Evolutionary conservation across 2,888 invertebrate species (phyloP).

Genomic region (Cristatella mucedo): DNA sequence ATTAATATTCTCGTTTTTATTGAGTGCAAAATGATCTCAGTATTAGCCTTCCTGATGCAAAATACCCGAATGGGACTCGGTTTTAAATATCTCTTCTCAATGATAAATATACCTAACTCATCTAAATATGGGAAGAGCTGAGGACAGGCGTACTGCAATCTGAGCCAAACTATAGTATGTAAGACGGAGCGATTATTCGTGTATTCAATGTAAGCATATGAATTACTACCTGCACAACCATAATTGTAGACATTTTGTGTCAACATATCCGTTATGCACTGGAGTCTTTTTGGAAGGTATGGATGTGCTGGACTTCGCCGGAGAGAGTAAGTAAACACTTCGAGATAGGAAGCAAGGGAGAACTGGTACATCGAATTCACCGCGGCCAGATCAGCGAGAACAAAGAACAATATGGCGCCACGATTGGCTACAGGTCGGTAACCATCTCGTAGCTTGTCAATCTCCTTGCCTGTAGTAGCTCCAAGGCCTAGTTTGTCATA

Average conservation of each 20-base stretch:
- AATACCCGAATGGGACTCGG: too few species aligned
- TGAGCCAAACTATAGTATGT: too few species aligned
- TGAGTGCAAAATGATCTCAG: too few species aligned
- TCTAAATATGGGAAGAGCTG: too few species aligned
- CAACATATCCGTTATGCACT: constrained; percentile 12
- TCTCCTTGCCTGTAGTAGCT: constrained; percentile 10
- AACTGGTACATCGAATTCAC: constrained; percentile 13
- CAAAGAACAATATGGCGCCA: constrained; percentile 14
- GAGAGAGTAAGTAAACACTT: constrained; percentile 8
- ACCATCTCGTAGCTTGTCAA: constrained; percentile 12
- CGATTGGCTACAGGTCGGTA: constrained; percentile 13
- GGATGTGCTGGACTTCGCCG: constrained; percentile 1
- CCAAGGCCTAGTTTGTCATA: constrained; percentile 12
- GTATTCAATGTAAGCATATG: too few species aligned
- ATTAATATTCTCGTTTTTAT: too few species aligned
- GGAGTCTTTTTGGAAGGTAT: constrained; percentile 7
- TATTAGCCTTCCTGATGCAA: too few species aligned
- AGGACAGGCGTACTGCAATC: too few species aligned
- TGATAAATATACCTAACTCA: not conserved
- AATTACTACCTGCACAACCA: constrained; percentile 13
- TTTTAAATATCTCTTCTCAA: too few species aligned
- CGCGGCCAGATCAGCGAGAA: constrained; percentile 11
- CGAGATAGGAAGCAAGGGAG: constrained; percentile 12
- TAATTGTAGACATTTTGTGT: constrained; percentile 13
- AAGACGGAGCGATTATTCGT: too few species aligned